Evolutionary conservation across 2,797 vertebrate genomes (phyloP), one percentile per base, ranked within the genome.

Genomic region (Tauraco hartlaubi): DNA sequence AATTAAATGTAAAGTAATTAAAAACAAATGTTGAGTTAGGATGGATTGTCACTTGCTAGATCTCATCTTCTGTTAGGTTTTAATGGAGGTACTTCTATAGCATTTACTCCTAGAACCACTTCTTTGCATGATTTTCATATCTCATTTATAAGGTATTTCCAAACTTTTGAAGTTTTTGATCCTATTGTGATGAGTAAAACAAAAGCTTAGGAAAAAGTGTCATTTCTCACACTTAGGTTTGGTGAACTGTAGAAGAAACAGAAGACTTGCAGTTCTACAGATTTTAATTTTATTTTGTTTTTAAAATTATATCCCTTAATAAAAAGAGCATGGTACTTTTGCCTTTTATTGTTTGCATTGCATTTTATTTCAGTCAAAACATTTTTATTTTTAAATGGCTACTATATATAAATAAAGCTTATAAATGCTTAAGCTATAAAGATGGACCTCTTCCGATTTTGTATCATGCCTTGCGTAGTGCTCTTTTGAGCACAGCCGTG

Each of bases 101-200:
- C 37, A 73, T 75, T 88, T 93, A 26, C 14, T 75, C 26, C 35
- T 63, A 76, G 55, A 92, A 69, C 19, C 23, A 35, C 58, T 83
- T 71, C 15, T 91, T 92, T 88, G 54, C 73, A 26, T 86, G 22
- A 28, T 90, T 95, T 95, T 84, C 49, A 41, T 77, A 61, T 66
- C 58, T 94, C 54, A 46, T 91, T 73, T 83, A 64, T 85, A 83
- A 75, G 35, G 54, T 72, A 44, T 64, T 91, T 88, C 33, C 46
- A 68, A 33, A 74, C 55, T 71, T 71, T 26, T 29, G n/a, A 88
- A 75, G 37, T 39, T 85, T 88, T 86, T 87, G 26, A 68, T 92
- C 46, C 33, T 43, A n/a, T 74, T 35, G 19, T 54, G 29, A 37
- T 62, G 51, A 76, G 29, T 62, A 37, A 86, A 73, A 68, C 37